Conservation (phyloP, 1,140 invertebrate species). For the Saccostrea glomerata region DNA sequence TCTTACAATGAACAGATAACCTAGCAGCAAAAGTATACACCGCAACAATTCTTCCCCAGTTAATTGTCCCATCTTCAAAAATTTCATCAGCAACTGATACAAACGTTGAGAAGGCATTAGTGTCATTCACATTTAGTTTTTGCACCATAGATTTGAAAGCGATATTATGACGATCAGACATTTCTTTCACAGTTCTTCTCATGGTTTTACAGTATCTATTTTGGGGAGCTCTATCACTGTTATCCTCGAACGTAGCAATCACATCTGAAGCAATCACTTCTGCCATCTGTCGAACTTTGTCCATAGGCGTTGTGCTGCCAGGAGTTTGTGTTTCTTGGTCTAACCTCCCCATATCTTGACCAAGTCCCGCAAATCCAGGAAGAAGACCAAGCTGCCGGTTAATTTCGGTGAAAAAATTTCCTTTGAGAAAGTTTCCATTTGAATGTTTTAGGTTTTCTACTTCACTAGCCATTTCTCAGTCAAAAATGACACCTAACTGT, state of each 20-base stretch:
- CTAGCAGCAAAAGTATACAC: slow-evolving; percentile 83
- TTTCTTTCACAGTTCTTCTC: slow-evolving; percentile 75
- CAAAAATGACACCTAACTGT: neutral
- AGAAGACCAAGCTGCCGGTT: slow-evolving; percentile 70
- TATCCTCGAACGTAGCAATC: slow-evolving; percentile 64
- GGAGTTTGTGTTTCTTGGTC: slow-evolving; percentile 69
- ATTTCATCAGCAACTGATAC: slow-evolving; percentile 83
- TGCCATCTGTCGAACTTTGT: slow-evolving; percentile 71
- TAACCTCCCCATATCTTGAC: slow-evolving; percentile 62
- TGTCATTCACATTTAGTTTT: slow-evolving; percentile 81
- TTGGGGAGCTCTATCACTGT: slow-evolving; percentile 63
- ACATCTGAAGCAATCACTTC: slow-evolving; percentile 73
- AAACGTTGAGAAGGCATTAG: slow-evolving; percentile 82
- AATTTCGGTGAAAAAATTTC: slow-evolving; percentile 70
- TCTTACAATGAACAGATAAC: slow-evolving; percentile 80
- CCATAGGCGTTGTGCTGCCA: slow-evolving; percentile 64
- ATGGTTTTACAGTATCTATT: slow-evolving; percentile 76
- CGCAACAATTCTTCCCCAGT: slow-evolving; percentile 84
- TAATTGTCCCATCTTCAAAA: slow-evolving; percentile 81
- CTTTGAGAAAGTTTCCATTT: slow-evolving; percentile 55
- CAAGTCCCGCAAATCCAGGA: slow-evolving; percentile 68
- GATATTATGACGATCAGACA: slow-evolving; percentile 82
- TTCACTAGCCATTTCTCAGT: slow-evolving; percentile 30
- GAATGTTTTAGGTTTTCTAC: slow-evolving; percentile 39
- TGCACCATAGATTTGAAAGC: slow-evolving; percentile 83